Evolutionary conservation across 2,888 invertebrate genomes (phyloP), one percentile per base, ranked within the genome.

Genomic region (Ormyrus pomaceus): DNA sequence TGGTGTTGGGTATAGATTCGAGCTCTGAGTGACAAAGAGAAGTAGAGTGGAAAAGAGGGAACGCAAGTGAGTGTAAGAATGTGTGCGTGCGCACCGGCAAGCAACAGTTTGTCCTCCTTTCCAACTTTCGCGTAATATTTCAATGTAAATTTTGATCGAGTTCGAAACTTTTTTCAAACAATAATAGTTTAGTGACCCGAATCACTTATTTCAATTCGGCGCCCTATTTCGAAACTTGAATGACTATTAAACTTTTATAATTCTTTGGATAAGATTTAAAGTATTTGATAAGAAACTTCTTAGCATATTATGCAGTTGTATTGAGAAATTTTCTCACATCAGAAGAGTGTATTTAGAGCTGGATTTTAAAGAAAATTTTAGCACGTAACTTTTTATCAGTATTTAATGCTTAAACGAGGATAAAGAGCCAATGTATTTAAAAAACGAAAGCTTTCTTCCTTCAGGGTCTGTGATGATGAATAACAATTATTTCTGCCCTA

Each of bases 101-200:
- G 81, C 82, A 83, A 84, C 82, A 82, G 82, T 82, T 84, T 83
- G 77, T 70, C 56, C 56, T 34, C 48, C 46, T 72, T 77, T 68
- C 71, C 11, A 64, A 64, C n/a, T 64, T 64, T 13, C 50, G 46
- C n/a, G 56, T 50, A 50, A 64, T 64, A 64, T 64, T 64, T 64
- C 48, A 64, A 64, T 64, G 64, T 64, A 64, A 64, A 64, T 64
- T 64, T 50, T 34, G 50, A 64, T 64, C 64, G 19, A 64, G 50
- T 64, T 64, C 50, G 19, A 4, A 34, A 34, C 34, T 34, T 34
- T 34, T 34, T 34, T 34, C 34, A 34, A 34, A 34, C 56, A 56
- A 56, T 56, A 56, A 56, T 13, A n/a, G 13, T 56, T 56, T 56
- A 56, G 56, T 56, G 56, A 56, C 56, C 56, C 1, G 13, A 56